Evolutionary conservation across 2,113 vertebrate genomes (phyloP), one percentile per base, ranked within the genome.

Genomic region (Ellobius talpinus): DNA sequence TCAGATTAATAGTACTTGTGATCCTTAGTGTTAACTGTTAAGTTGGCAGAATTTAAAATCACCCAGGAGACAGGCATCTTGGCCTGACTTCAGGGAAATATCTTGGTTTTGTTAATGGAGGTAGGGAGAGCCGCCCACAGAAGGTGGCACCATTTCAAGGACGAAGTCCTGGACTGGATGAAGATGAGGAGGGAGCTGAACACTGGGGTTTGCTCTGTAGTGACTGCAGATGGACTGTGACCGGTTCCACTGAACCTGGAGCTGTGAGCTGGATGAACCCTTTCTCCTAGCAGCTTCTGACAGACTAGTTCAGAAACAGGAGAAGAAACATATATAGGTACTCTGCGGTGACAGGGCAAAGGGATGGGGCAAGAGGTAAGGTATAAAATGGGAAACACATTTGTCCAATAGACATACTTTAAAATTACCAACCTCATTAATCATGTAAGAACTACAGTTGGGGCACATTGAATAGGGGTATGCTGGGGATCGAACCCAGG

Each of bases 401-500:
- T 77, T 97, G 76, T 31, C 3, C 72, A 93, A 90, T n/a, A 87
- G 90, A 89, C 52, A 87, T 73, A 81, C 47, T 50, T 55, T 85
- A 79, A 77, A 87, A 89, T 76, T 66, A 77, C 10, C 33, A 89
- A 87, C 29, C 23, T 88, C 39, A 87, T 13, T 55, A 86, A 74
- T 94, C 55, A 82, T 61, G 66, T 42, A 90, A 94, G 87, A 89
- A 82, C 23, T 74, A 33, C 47, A 93, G 68, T n/a, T 58, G 88
- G 79, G 86, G 61, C 33, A 85, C n/a, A 86, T 17, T 45, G n/a
- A 5, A 16, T 39, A n/a, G 4, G n/a, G 45, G 45, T 42, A 1
- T 47, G n/a, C 36, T 84, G 45, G 26, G 45, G 7, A 52, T 74
- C 7, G 5, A 84, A 73, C 13, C 3, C 9, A 42, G 26, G 19